Percentiles rank a stretch among this genome's conserved stretches.
Evolutionary conservation across 2,113 vertebrate species (phyloP).

Genomic region (Marcusenius ussheri): DNA sequence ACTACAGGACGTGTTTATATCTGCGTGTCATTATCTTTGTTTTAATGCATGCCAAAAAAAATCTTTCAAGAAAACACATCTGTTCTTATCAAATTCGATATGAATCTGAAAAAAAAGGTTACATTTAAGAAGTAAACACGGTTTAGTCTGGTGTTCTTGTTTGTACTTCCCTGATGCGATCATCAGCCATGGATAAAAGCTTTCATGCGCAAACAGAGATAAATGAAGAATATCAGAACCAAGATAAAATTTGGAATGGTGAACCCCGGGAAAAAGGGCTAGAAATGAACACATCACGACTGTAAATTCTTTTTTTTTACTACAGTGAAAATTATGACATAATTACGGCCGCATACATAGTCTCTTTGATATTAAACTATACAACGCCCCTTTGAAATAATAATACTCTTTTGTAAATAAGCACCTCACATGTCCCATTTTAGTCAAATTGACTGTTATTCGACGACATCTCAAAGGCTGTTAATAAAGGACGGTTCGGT

Average conservation of each 20-base stretch:
- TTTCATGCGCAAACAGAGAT: neutral
- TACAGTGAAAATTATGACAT: neutral
- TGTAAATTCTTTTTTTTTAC: neutral
- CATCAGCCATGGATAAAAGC: neutral
- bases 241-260: neutral
- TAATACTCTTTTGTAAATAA: neutral
- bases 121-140: neutral
- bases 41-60: constrained; percentile 68
- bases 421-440: neutral
- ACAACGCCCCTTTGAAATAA: neutral
- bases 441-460: neutral
- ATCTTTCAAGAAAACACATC: constrained; percentile 47
- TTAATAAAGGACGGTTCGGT: constrained; percentile 3
- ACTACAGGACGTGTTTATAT: constrained; percentile 1
- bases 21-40: constrained; percentile 32
- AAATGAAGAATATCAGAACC: neutral
- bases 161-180: neutral
- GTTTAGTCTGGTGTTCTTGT: neutral
- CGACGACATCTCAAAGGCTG: neutral
- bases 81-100: constrained; percentile 39
- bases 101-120: neutral
- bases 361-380: neutral
- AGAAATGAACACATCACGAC: neutral
- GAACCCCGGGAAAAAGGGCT: neutral
- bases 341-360: neutral